phyloP scores from a whole-genome alignment of 2,797 vertebrate species.

The Nothura maculosa region DNA sequence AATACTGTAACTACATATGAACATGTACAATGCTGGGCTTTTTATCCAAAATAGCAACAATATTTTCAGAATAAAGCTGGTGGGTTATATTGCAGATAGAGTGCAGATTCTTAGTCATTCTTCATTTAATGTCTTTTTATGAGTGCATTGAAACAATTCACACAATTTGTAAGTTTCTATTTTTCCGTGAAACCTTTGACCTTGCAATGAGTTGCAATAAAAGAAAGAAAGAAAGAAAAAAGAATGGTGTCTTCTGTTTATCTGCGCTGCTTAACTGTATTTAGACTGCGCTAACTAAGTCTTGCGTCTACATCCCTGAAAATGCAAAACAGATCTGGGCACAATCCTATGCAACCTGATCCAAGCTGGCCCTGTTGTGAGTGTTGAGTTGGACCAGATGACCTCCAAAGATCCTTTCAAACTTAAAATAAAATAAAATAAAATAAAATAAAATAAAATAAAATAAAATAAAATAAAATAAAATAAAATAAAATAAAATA shows the following conservation, averaged over 20 bases:
- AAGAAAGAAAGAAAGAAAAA: constrained; percentile 66
- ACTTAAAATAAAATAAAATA: not conserved
- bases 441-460: not conserved
- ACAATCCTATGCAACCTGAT: not conserved
- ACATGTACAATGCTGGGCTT: constrained; percentile 77
- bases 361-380: not conserved
- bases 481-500: not conserved
- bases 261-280: not conserved
- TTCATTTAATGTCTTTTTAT: constrained; percentile 73
- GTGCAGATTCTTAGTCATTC: constrained; percentile 72
- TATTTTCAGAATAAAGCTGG: constrained; percentile 82
- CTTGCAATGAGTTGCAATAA: constrained; percentile 81
- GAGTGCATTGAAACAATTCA: constrained; percentile 78
- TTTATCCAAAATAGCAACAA: constrained; percentile 78
- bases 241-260: constrained; percentile 44
- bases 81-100: constrained; percentile 73
- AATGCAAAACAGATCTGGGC: not conserved
- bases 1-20: constrained; percentile 80
- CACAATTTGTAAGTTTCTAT: constrained; percentile 81
- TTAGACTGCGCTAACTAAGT: not conserved
- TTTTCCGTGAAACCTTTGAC: constrained; percentile 79
- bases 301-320: not conserved
- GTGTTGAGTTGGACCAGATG: not conserved
- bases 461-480: not conserved
- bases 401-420: not conserved